A percentile compares a stretch with the other conserved stretches of the same genome.
Evolutionary conservation across 2,888 invertebrate species (phyloP).

Genomic region (Pammene fasciana): DNA sequence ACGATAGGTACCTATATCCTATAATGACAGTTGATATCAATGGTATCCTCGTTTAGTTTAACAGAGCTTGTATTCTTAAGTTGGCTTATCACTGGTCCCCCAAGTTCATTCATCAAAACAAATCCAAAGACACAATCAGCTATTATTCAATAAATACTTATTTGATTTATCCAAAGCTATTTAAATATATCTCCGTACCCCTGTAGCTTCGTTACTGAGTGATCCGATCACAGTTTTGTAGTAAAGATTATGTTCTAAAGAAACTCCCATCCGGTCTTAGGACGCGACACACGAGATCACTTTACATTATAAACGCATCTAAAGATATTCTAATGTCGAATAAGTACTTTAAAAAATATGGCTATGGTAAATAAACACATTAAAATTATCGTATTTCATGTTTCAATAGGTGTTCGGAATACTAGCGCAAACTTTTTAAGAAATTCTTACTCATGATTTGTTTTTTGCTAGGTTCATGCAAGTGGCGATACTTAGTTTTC

Average conservation of each 20-base stretch:
- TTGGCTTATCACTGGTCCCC: slow-evolving; percentile 18
- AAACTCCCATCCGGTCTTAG: slow-evolving; percentile 79
- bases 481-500: neutral
- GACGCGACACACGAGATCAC: slow-evolving; percentile 58
- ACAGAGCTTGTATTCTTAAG: slow-evolving; percentile 8
- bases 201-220: slow-evolving; percentile 75
- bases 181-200: slow-evolving; percentile 72
- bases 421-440: neutral
- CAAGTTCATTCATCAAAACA: slow-evolving; percentile 37
- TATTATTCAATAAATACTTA: slow-evolving; percentile 39
- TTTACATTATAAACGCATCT: neutral
- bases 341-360: neutral
- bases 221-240: slow-evolving; percentile 80
- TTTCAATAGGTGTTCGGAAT: neutral
- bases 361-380: too few relatives aligned
- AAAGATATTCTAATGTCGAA: neutral
- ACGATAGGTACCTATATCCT: too few relatives aligned
- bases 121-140: slow-evolving; percentile 39
- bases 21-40: neutral
- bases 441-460: neutral
- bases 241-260: slow-evolving; percentile 81
- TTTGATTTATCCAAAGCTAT: slow-evolving; percentile 51
- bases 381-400: neutral
- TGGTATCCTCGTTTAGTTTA: neutral
- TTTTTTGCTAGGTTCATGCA: neutral